These are phyloP conservation scores for Tragelaphus scriptus DNA, from an alignment of 2,113 vertebrate species.

Conservation along the genomic window DNA sequence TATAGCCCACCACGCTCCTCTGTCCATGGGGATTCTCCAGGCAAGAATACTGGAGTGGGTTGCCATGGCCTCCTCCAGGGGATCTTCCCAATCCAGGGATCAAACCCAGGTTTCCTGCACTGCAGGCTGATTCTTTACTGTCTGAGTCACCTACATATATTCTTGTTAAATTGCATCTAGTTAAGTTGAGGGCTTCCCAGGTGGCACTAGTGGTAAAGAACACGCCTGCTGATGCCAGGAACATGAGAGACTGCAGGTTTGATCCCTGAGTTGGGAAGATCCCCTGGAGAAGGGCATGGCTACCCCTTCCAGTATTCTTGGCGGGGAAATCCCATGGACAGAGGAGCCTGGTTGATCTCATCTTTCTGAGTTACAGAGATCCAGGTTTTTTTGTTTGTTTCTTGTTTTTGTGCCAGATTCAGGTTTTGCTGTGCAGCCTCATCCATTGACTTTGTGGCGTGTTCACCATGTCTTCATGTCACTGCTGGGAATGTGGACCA, in stretches of 20 bases:
- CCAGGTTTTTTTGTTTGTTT: neutral
- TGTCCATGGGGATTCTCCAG: neutral
- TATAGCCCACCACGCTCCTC: neutral
- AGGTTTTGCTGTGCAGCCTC: neutral
- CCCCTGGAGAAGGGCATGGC: neutral
- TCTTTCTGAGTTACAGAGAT: neutral
- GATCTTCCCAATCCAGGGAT: neutral
- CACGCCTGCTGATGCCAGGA: neutral
- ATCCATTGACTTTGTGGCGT: neutral
- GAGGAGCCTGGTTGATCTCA: neutral
- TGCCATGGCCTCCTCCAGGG: neutral
- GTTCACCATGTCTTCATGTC: neutral
- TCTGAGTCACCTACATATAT: neutral
- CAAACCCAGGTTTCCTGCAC: neutral
- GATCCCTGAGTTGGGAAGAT: neutral
- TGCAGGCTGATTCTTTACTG: neutral
- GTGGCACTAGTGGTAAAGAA: neutral
- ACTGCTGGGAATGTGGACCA: neutral
- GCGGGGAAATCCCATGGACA: neutral
- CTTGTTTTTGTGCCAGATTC: neutral
- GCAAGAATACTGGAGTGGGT: neutral
- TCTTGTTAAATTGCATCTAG: neutral
- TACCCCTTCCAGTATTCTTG: neutral
- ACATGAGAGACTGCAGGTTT: neutral
- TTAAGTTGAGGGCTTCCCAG: neutral